A percentile compares a stretch with the other conserved stretches of the same genome.
Evolutionary conservation across 2,797 vertebrate species (phyloP).

Genomic region (Gymnothorax javanicus): DNA sequence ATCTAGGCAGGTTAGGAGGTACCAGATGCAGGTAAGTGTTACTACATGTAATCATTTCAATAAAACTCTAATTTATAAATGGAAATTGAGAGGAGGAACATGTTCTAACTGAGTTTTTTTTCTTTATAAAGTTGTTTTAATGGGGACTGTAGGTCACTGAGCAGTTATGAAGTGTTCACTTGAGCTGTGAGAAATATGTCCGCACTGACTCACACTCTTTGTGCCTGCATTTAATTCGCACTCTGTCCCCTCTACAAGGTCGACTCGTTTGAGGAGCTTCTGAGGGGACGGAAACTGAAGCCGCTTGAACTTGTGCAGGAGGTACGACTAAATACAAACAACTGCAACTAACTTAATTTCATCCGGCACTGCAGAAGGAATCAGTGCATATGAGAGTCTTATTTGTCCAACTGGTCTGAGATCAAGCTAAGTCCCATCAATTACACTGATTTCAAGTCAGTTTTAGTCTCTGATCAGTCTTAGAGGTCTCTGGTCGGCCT

Average conservation of each 20-base stretch:
- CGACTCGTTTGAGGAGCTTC: conserved; percentile 73
- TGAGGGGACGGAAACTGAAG: conserved; percentile 54
- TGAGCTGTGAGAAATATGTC: background rate
- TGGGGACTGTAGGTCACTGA: background rate
- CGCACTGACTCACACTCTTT: background rate
- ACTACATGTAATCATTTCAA: background rate
- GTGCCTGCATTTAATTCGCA: background rate
- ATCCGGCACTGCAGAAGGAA: background rate
- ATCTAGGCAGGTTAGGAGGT: conserved; percentile 63
- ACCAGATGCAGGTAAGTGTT: conserved; percentile 74
- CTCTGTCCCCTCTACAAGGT: conserved; percentile 65
- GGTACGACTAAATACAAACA: conserved; percentile 62
- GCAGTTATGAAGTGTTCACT: background rate
- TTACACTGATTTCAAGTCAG: background rate
- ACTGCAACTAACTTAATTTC: background rate
- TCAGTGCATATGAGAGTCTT: background rate
- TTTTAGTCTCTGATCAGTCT: background rate
- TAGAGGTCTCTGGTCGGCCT: background rate
- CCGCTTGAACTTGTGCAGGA: conserved; percentile 67
- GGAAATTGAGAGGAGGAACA: background rate
- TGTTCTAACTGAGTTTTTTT: background rate
- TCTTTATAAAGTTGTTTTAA: background rate
- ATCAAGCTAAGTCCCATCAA: background rate
- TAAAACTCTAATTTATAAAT: background rate
- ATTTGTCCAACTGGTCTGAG: background rate